Conservation (phyloP, 2,113 vertebrate species). For the Campylorhamphus procurvoides region DNA sequence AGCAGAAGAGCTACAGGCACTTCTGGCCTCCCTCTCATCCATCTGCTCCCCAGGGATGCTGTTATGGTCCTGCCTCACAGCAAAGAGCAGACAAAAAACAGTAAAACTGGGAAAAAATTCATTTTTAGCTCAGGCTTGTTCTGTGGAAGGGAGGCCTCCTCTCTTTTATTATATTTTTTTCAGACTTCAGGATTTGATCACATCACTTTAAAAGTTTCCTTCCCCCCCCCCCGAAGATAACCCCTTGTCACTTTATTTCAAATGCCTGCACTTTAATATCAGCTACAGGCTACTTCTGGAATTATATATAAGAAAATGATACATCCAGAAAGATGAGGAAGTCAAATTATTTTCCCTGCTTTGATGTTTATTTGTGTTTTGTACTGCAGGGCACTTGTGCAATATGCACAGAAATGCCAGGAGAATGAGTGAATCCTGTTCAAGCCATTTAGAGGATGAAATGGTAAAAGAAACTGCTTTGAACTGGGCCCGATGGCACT, state of each 20-base stretch:
- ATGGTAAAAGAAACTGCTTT: slow-evolving; percentile 25
- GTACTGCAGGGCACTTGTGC: slow-evolving; percentile 31
- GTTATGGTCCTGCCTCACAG: background rate
- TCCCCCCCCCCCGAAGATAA: slow-evolving; percentile 24
- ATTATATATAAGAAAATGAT: slow-evolving; percentile 12
- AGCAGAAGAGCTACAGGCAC: background rate
- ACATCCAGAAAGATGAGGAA: slow-evolving; percentile 50
- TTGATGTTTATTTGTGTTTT: slow-evolving; percentile 67
- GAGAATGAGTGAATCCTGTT: slow-evolving; percentile 64
- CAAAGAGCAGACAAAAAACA: background rate
- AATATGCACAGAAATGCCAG: slow-evolving; percentile 19
- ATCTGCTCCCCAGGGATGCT: background rate
- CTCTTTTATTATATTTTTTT: background rate
- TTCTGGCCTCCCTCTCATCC: background rate
- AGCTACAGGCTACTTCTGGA: slow-evolving; percentile 59
- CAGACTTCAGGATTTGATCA: background rate
- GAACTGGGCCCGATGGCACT: slow-evolving; percentile 18
- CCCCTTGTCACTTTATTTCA: slow-evolving; percentile 58
- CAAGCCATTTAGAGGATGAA: slow-evolving; percentile 39
- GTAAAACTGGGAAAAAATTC: background rate
- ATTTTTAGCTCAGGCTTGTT: background rate
- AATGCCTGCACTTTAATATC: slow-evolving; percentile 50
- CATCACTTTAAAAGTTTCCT: slow-evolving; percentile 4
- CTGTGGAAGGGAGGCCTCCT: background rate
- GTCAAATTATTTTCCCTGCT: slow-evolving; percentile 64